These are phyloP conservation scores for Labeo catla DNA, from an alignment of 2,113 vertebrate genomes.

Conservation along the genomic window DNA sequence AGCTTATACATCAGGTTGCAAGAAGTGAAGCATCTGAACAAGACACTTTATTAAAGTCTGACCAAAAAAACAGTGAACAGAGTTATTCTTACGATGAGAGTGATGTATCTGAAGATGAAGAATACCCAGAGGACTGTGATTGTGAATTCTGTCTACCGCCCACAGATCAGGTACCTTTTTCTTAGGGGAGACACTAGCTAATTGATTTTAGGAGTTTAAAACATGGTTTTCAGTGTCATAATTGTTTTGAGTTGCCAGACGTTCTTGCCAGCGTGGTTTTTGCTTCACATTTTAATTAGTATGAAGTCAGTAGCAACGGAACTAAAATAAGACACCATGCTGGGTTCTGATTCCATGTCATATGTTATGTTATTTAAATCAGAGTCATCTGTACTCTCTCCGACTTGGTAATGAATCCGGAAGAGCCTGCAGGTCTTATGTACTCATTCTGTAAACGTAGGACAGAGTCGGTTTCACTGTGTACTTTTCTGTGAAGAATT, in stretches of 20 bases:
- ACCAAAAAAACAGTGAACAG: constrained; percentile 47
- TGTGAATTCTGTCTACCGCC: constrained; percentile 76
- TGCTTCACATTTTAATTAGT: not conserved
- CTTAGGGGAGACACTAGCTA: not conserved
- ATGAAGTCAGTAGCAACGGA: constrained; percentile 37
- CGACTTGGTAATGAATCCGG: constrained; percentile 49
- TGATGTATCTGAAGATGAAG: constrained; percentile 66
- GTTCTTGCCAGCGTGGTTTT: not conserved
- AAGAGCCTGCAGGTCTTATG: constrained; percentile 30
- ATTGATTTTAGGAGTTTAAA: constrained; percentile 29
- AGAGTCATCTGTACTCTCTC: constrained; percentile 46
- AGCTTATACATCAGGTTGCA: constrained; percentile 44
- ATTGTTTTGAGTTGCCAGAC: not conserved
- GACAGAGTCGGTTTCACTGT: constrained; percentile 47
- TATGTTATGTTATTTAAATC: constrained; percentile 53
- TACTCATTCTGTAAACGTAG: constrained; percentile 44
- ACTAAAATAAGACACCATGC: constrained; percentile 42
- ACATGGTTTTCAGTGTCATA: not conserved
- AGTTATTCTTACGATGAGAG: constrained; percentile 68
- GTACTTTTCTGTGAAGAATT: constrained; percentile 51
- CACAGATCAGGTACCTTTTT: constrained; percentile 66
- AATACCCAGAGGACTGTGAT: constrained; percentile 67
- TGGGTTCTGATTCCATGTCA: constrained; percentile 51
- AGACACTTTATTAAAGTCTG: constrained; percentile 23
- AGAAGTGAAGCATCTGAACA: constrained; percentile 34